Evolutionary conservation across 2,797 vertebrate species (phyloP), one percentile per base, ranked within the genome.

Genomic region (Paguma larvata): DNA sequence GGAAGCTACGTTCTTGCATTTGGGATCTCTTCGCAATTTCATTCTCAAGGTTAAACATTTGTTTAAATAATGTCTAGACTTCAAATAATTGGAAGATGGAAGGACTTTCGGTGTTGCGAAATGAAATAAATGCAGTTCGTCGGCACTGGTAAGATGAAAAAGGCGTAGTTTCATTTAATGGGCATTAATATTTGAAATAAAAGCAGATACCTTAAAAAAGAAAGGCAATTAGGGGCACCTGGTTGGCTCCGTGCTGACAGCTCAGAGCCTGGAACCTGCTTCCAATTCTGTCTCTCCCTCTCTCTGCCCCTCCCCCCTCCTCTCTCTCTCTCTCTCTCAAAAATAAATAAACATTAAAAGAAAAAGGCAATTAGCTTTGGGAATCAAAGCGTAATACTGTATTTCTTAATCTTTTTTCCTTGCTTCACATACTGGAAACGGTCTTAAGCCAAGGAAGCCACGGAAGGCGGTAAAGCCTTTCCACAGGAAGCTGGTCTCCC

Each of bases 51-150:
- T 68, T n/a, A 53, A 51, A 67, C 62, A 48, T 65, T 25, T 56
- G 65, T 56, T 95, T 88, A 78, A 91, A 87, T 85, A 62, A 83
- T 63, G 84, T 63, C 72, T 82, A 92, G 62, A 94, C 62, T 82
- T 70, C 79, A 85, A 77, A 34, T 41, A 53, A 48, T 4, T 83
- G 84, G 32, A 18, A 82, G 78, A 87, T 15, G 59, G 84, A 87
- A 84, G n/a, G 27, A 62, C 48, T 19, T 14, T 5, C 12, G 27
- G 30, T 41, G 34, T 38, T 70, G 5, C 44, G 62, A 80, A 73
- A 85, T 82, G 68, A 91, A 79, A 63, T 68, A n/a, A n/a, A 11
- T 25, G 56, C 30, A 41, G 68, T 34, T 53, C 34, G 16, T 72
- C 48, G 15, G 34, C 23, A 88, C 67, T 59, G 53, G 59, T 21